Evolutionary conservation across 2,113 vertebrate species (phyloP), one percentile per base, ranked within the genome.

Genomic region (Prolemur simus): DNA sequence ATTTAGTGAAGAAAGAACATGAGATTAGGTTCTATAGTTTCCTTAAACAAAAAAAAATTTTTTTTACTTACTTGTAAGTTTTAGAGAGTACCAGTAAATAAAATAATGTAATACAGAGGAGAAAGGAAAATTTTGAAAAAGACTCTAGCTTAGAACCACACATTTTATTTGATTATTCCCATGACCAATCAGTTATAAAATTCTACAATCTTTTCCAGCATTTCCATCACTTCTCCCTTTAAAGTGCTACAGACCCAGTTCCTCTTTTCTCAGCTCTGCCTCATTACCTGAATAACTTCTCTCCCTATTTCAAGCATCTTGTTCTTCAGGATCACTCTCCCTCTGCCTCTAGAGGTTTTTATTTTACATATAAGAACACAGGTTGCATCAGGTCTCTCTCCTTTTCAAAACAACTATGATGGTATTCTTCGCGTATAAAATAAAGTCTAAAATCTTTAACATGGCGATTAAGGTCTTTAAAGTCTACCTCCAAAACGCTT

Each of bases 141-240:
- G 10, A 49, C 12, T 93, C 69, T 93, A 85, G 13, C n/a, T 82
- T 37, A 82, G 47, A 93, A 74, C 29, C n/a, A 63, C 47, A 93
- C 23, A 78, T 85, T 94, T 87, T 88, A 74, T 89, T 95, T 91
- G 21, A 90, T 88, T 92, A 81, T 94, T 93, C 54, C 11, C 64
- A 73, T 47, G 91, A 88, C 34, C 60, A 90, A 88, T 42, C 63
- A 88, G 54, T 92, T 96, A 84, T 84, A 64, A 96, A 89, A 90
- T 88, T 82, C 34, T 94, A 39, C 5, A 93, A 20, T 45, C 83
- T 80, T 92, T 80, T 94, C 42, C 56, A 81, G 81, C n/a, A 92
- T 69, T 92, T 94, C 64, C 58, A 90, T 87, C 92, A 71, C 96
- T 96, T 97, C 58, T 96, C 89, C 39, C n/a, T 90, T 63, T 90